phyloP scores from a whole-genome alignment of 2,113 vertebrate genomes.

The Tichodroma muraria region DNA sequence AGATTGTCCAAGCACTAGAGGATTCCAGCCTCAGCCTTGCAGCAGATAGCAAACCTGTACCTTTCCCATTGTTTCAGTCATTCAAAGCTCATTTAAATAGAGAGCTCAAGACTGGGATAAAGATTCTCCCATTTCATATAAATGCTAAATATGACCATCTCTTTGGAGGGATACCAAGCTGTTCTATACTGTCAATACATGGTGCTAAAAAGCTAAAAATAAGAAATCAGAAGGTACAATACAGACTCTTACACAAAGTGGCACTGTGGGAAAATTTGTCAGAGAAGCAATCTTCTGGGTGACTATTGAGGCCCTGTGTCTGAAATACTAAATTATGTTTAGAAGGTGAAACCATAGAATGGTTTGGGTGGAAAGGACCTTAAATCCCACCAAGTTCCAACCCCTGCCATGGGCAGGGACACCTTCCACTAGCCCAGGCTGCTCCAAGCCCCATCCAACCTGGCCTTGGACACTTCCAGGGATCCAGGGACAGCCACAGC shows the following conservation, averaged over 20 bases:
- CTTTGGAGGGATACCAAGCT: not conserved
- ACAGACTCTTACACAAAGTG: not conserved
- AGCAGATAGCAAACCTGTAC: not conserved
- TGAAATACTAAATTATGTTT: not conserved
- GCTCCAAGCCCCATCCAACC: fast-evolving
- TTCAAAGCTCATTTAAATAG: not conserved
- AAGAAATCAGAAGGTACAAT: not conserved
- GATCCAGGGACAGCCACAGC: not conserved
- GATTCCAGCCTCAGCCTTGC: not conserved
- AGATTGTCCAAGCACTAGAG: not conserved
- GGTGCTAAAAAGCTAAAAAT: not conserved
- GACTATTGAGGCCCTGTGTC: not conserved
- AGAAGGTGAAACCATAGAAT: not conserved
- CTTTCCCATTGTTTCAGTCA: not conserved
- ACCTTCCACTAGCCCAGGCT: fast-evolving
- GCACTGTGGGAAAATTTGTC: not conserved
- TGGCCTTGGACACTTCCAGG: not conserved
- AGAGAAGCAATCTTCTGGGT: not conserved
- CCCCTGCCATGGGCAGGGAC: not conserved
- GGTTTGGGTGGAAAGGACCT: not conserved
- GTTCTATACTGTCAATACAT: not conserved
- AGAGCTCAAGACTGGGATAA: not conserved
- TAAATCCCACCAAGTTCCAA: not conserved
- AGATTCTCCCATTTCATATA: not conserved
- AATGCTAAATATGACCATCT: not conserved